Evolutionary conservation across 37 sponge, comb jelly and placozoan genomes (phyloP).

Genomic region (Eunapius fragilis): DNA sequence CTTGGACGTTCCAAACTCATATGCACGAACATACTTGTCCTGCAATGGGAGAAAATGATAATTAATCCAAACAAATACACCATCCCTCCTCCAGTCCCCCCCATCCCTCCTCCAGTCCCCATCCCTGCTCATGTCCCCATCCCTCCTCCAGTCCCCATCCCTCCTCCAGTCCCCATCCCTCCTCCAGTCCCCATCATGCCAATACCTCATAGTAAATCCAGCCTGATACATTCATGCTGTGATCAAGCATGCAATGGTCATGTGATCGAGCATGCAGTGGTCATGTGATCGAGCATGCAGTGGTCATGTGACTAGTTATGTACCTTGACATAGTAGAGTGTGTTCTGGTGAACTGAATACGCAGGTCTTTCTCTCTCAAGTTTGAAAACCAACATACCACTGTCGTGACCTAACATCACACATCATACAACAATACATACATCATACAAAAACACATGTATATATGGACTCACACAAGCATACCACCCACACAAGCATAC

Average conservation of each 20-base stretch:
- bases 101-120: no score
- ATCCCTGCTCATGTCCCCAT: no score
- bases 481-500: background rate
- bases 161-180: no score
- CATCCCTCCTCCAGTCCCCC: no score
- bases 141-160: no score
- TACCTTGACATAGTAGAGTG: slow-evolving; percentile 94
- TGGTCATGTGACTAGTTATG: background rate
- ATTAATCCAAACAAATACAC: no score
- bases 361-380: slow-evolving; percentile 97
- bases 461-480: background rate
- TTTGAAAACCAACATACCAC: slow-evolving; percentile 96
- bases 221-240: background rate
- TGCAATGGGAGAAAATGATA: background rate
- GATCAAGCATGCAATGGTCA: background rate
- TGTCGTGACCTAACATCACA: slow-evolving; percentile 84
- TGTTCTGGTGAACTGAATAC: slow-evolving; percentile 81
- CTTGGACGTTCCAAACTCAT: slow-evolving; percentile 83
- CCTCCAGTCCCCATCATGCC: no score
- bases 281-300: background rate
- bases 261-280: background rate
- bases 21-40: slow-evolving; percentile 69
- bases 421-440: background rate
- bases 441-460: background rate
- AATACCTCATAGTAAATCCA: background rate